A percentile compares a stretch with the other conserved stretches of the same genome.
phyloP scores from a whole-genome alignment of 1,140 invertebrate genomes.

The Magallana gigas region DNA sequence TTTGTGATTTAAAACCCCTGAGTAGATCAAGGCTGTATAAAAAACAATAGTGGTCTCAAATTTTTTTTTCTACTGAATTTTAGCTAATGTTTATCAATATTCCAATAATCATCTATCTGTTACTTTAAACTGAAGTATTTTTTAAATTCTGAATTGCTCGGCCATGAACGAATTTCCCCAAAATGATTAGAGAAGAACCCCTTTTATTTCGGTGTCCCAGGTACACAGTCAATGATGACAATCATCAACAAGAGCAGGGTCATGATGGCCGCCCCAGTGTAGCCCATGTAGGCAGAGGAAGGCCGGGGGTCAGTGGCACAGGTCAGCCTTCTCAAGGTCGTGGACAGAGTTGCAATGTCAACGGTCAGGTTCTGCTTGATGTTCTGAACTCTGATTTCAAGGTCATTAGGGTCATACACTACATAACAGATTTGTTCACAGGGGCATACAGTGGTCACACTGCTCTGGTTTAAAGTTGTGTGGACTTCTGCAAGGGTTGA shows the following conservation, averaged over 20 bases:
- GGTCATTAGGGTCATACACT: background rate
- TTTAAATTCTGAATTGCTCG: too few relatives aligned
- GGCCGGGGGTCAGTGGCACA: constrained; percentile 15
- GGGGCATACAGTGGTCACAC: background rate
- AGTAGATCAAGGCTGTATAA: too few relatives aligned
- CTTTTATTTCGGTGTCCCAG: background rate
- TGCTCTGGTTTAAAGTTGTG: background rate
- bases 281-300: constrained; percentile 33
- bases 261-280: constrained; percentile 7
- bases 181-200: too few relatives aligned
- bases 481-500: too few relatives aligned
- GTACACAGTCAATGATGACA: background rate
- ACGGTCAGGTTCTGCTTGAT: constrained; percentile 18
- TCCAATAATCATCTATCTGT: too few relatives aligned
- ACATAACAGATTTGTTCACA: background rate
- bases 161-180: too few relatives aligned
- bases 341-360: background rate
- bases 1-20: too few relatives aligned
- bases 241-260: background rate
- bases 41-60: too few relatives aligned
- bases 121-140: too few relatives aligned
- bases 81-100: too few relatives aligned
- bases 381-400: background rate
- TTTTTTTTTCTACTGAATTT: too few relatives aligned
- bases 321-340: constrained; percentile 9